Base-by-base conservation (phyloP, 2,888 invertebrate species). In the Drosophila bunnanda region DNA sequence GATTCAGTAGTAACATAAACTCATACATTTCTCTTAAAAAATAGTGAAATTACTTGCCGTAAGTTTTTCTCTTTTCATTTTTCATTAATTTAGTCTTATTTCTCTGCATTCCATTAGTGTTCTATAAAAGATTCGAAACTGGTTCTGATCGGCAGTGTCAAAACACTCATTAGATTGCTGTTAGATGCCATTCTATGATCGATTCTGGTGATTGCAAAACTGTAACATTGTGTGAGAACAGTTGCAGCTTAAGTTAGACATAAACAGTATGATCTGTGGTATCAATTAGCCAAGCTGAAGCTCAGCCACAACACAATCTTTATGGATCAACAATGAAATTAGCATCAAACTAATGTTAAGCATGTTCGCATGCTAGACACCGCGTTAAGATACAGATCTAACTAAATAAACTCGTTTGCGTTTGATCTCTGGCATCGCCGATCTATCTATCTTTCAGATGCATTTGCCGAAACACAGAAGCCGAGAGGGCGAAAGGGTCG, bases 311-410 rank as follows among this genome's bases (percentile, higher is more conserved):
- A 56, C 66, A 39, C 68, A 67, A 67, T 67, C 66, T 67, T 67
- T 67, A 67, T 67, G 46, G 46, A 56, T 46, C 66, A 67, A 67
- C 66, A 67, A 67, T 67, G 67, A 67, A 67, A 67, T 67, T 67
- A 67, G 66, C 68, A 67, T 67, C 30, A 55, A 25, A 67, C 66
- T 66, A 32, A 55, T 66, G 55, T 66, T 67, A 22, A 67, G 9
- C 67, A 56, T 67, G 66, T 67, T 50, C 20, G 50, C 15, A 32
- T 32, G 50, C 15, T 50, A 67, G 67, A 56, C 20, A 34, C 13
- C n/a, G 20, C 56, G 46, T 67, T 46, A 28, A 67, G 67, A 66
- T 66, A 67, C 13, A 13, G 20, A 66, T 66, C 54, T 66, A 46
- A 25, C 17, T 20, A 30, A 44, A 44, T 10, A 36, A 66, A 66